Percentiles rank a stretch among this genome's conserved stretches.
Evolutionary conservation across 2,113 vertebrate genomes (phyloP).

Genomic region (Mungos mungo): DNA sequence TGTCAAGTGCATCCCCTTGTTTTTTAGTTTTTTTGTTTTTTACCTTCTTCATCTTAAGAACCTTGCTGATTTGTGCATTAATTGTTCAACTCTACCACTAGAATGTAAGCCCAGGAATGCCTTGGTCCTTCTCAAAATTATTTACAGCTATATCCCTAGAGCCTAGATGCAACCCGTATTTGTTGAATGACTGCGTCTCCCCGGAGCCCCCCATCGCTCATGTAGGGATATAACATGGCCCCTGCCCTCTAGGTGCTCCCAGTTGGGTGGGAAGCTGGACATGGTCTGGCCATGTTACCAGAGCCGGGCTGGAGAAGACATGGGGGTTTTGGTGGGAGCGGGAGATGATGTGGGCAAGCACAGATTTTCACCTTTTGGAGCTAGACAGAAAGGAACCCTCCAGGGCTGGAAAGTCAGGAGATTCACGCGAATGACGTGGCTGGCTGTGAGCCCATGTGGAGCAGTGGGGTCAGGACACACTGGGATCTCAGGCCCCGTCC

Average conservation of each 20-base stretch:
- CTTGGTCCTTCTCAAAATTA: neutral
- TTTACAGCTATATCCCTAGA: neutral
- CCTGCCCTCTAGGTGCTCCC: neutral
- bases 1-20: neutral
- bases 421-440: neutral
- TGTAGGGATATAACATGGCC: neutral
- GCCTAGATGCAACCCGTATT: neutral
- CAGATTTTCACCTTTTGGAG: too few species aligned
- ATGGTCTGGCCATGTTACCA: too few species aligned
- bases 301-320: neutral
- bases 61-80: neutral
- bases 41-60: neutral
- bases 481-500: neutral
- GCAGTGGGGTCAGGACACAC: too few species aligned
- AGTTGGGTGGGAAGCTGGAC: too few species aligned
- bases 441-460: neutral
- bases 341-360: neutral
- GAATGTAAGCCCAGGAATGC: neutral
- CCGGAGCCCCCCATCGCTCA: neutral
- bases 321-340: neutral
- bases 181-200: neutral
- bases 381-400: neutral
- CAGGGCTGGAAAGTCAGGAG: neutral
- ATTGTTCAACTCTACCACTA: neutral
- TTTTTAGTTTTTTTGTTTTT: neutral